Base-by-base conservation (phyloP, 2,797 vertebrate species). In the Aphelocoma californica region DNA sequence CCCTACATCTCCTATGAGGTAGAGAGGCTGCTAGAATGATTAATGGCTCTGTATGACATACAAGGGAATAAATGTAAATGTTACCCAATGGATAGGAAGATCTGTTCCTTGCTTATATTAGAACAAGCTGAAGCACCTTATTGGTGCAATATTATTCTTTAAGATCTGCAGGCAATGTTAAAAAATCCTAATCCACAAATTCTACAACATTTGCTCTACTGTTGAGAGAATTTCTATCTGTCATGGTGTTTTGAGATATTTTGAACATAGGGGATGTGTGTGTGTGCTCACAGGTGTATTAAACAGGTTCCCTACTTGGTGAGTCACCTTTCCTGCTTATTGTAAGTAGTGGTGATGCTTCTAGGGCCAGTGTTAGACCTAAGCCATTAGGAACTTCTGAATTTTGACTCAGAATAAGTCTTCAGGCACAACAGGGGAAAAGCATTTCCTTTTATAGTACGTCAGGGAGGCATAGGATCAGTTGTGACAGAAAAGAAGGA, bases 1-100 rank as follows among this genome's bases (percentile, higher is more conserved):
- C 92, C 95, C 79, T 93, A 96, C 90, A 96, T 98, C 94, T 98
- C 96, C 93, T 96, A 17, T 92, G 97, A 97, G 95, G 88, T 97
- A 97, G 86, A 93, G 90, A 81, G 69, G 40, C 94, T 96, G 96
- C 96, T 93, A 42, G 83, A 94, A 97, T 98, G 97, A 98, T 97
- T 96, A 96, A 98, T 97, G 88, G 65, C 78, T 91, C 84, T 88
- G n/a, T 95, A 92, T 90, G 94, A 92, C 94, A 86, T 96, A 96
- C 17, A 57, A 92, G 97, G 88, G 87, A 97, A 97, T 95, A 97
- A 95, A 96, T 50, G 71, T 77, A 94, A 97, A 97, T 94, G 91
- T 75, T 95, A 95, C 94, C 81, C 92, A 77, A 79, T 54, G 78
- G 93, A 93, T 57, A 87, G 82, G 93, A 94, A 91, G 51, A 91